These are phyloP conservation scores for Typhlichthys eigenmanni DNA, from an alignment of 2,797 vertebrate genomes.

Conservation along the genomic window DNA sequence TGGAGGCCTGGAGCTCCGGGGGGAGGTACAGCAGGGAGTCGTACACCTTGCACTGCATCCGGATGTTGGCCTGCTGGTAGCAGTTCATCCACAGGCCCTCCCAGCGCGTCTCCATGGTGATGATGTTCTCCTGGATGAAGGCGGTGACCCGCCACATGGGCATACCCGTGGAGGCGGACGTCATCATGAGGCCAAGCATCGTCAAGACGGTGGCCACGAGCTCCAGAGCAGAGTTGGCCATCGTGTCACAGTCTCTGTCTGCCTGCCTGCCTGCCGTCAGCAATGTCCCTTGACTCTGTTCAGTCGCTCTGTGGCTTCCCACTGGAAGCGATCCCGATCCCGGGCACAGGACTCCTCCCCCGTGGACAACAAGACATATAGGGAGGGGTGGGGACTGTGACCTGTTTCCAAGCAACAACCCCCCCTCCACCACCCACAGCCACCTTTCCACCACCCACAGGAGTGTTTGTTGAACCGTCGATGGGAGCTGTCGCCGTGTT, in stretches of 20 bases:
- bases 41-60: conserved; percentile 91
- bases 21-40: conserved; percentile 85
- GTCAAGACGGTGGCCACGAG: conserved; percentile 80
- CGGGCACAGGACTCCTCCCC: conserved; percentile 66
- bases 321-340: conserved; percentile 50
- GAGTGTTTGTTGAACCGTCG: too few relatives aligned
- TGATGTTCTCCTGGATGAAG: conserved; percentile 87
- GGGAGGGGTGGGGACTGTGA: conserved; percentile 60
- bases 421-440: conserved; percentile 30
- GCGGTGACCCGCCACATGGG: conserved; percentile 95
- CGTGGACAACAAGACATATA: conserved; percentile 35
- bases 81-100: conserved; percentile 98
- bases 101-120: conserved; percentile 88
- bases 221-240: conserved; percentile 81
- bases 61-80: conserved; percentile 79
- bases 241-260: conserved; percentile 34
- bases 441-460: too few relatives aligned
- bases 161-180: conserved; percentile 85
- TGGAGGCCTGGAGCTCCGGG: conserved; percentile 81
- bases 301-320: conserved; percentile 59
- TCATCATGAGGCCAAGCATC: conserved; percentile 81
- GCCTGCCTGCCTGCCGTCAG: conserved; percentile 18
- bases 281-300: conserved; percentile 3
- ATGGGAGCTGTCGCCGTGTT: neutral
- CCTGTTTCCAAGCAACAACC: conserved; percentile 72